Evolutionary conservation across 1,140 invertebrate species (phyloP).

Genomic region (Euglossa dilemma): DNA sequence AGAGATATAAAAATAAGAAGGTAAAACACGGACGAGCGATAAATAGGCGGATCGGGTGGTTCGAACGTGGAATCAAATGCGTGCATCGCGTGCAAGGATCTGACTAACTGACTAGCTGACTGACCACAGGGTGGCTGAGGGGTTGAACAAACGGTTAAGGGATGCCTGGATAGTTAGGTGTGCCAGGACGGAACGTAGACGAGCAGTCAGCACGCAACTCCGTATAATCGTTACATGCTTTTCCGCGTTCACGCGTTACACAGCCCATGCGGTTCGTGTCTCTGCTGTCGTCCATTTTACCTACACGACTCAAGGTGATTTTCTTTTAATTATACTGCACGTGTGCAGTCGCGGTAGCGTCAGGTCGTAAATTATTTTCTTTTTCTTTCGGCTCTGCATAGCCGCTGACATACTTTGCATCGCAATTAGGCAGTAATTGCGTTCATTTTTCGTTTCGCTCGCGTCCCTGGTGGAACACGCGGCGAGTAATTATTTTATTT

Average conservation of each 20-base stretch:
- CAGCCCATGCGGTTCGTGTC: not conserved
- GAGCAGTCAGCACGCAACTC: slow-evolving; percentile 65
- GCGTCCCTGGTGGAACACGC: no score
- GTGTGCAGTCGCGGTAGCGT: not conserved
- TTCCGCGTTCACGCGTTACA: slow-evolving; percentile 25
- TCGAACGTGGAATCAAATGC: slow-evolving; percentile 70
- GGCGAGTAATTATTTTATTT: no score
- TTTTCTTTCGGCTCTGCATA: no score
- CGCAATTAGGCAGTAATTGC: not conserved
- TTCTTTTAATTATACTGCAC: slow-evolving; percentile 60
- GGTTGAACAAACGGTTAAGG: slow-evolving; percentile 62
- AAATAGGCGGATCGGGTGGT: slow-evolving; percentile 29
- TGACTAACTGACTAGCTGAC: slow-evolving; percentile 75
- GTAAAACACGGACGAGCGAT: not conserved
- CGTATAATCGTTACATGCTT: slow-evolving; percentile 60
- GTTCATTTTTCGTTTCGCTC: not conserved
- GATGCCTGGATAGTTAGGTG: slow-evolving; percentile 61
- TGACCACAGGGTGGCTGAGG: slow-evolving; percentile 43
- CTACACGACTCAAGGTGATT: slow-evolving; percentile 52
- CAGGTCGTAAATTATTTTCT: not conserved
- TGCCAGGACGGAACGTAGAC: slow-evolving; percentile 53
- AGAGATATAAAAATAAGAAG: not conserved
- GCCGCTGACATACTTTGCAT: no score
- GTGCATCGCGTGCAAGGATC: slow-evolving; percentile 70
- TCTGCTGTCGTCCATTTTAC: slow-evolving; percentile 21